Base-by-base conservation (phyloP, 2,797 vertebrate species). In the Gobionotothen gibberifrons region DNA sequence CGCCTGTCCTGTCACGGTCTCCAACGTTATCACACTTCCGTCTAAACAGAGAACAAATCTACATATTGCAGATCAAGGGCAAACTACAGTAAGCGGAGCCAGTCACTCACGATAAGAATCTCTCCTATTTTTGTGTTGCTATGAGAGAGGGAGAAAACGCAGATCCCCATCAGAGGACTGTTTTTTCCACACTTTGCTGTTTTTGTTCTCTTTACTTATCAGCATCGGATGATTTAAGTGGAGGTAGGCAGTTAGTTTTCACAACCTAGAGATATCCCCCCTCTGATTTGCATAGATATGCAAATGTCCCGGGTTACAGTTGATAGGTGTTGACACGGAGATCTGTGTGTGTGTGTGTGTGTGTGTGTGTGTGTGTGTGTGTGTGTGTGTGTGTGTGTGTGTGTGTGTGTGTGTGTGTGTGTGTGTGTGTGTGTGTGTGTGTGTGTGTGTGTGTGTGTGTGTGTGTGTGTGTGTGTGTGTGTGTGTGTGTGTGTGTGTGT, bases 271-370 rank as follows among this genome's bases (percentile, higher is more conserved):
- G 85, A 83, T 87, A 90, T 75, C 76, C 55, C 29, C 26, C 17
- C 69, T 59, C 59, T 64, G 76, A 92, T 93, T 93, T 93, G 83
- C 91, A 92, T 90, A 85, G 69, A 85, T 87, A 91, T 92, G 91
- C 85, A 92, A 92, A 92, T 90, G 60, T 29, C 0, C 10, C 65
- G 2, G 47, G 79, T 78, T 88, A 65, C 85, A 69, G 84, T 77
- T 83, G 80, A 83, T n/a, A n/a, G 85, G 71, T 85, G 85, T 71
- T 74, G 29, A 75, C 75, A 72, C 60, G 1, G 3, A 67, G 79
- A 71, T 81, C 9, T 39, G 29, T 72, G 60, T 54, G 49, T 49
- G 32, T 32, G 32, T 32, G 32, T 32, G 32, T 32, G 32, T 36
- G 32, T 36, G 32, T 36, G 32, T 36, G 32, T 36, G 32, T 36